Base-by-base conservation (phyloP, 2,113 vertebrate species). In the Tonatia bakeri region DNA sequence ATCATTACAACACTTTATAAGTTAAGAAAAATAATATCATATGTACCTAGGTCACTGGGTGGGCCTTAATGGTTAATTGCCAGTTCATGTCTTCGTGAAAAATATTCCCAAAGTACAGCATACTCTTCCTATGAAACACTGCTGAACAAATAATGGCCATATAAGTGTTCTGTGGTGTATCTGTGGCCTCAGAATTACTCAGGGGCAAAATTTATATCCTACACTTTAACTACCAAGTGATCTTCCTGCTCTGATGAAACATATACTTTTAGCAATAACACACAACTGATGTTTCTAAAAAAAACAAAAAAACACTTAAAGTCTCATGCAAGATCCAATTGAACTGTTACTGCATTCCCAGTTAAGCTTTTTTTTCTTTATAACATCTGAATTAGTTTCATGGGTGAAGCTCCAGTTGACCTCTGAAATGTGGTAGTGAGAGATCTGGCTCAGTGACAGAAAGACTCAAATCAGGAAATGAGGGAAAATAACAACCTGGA, bases 361-460 rank as follows among this genome's bases (percentile, higher is more conserved):
- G 22, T 72, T 85, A 82, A 13, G 11, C 13, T 15, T 9, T 64
- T 93, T 77, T 92, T 84, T 50, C 40, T 94, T 88, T 70, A 17
- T 75, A 95, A 82, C 45, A 94, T 95, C 69, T 91, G 86, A 96
- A 97, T 81, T 80, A 70, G 36, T 97, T 97, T 96, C 80, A 54
- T 24, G 67, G 84, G 75, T 88, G 86, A 97, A 95, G 82, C 59
- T 73, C 90, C 87, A 91, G 77, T 67, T 77, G 65, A 94, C 95
- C 61, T 93, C 69, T 96, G 64, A 94, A 97, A 90, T 90, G 54
- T 4, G 1, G 43, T 90, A 94, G 94, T 97, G 96, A 89, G 95
- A 97, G 90, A 96, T 95, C 95, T 97, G 96, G 92, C 97, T 96
- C 43, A 70, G 94, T 81, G 90, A 94, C 93, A 96, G 61, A 98